Conservation (phyloP, 2,888 invertebrate species). For the Heliconius erato region DNA sequence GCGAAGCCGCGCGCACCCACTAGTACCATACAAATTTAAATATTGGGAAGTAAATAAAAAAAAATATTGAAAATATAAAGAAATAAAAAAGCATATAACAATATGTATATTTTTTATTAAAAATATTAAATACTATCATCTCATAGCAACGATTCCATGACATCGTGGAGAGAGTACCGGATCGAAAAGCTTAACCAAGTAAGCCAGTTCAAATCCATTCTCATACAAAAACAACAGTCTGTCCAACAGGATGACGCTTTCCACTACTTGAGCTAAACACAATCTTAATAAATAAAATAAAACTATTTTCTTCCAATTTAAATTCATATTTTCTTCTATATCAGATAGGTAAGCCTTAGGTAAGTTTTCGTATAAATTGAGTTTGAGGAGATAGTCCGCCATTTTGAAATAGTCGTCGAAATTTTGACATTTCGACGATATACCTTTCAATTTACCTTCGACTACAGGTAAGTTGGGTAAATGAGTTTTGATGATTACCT, state of each 20-base stretch:
- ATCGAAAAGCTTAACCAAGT: slow-evolving; percentile 92
- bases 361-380: slow-evolving; percentile 79
- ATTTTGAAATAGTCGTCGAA: slow-evolving; percentile 90
- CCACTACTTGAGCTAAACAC: slow-evolving; percentile 92
- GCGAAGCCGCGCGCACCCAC: no score
- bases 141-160: slow-evolving; percentile 89
- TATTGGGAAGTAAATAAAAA: no score
- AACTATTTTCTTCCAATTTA: slow-evolving; percentile 86
- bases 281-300: slow-evolving; percentile 92
- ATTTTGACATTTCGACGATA: slow-evolving; percentile 86
- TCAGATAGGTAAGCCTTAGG: slow-evolving; percentile 61
- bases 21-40: no score
- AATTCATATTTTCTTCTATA: slow-evolving; percentile 59
- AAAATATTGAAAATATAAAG: not conserved
- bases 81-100: not conserved
- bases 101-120: not conserved
- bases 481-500: slow-evolving; percentile 74
- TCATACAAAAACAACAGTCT: slow-evolving; percentile 91
- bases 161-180: slow-evolving; percentile 93
- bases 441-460: slow-evolving; percentile 86
- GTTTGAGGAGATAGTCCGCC: slow-evolving; percentile 87
- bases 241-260: slow-evolving; percentile 93
- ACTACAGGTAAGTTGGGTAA: slow-evolving; percentile 62
- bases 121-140: slow-evolving; percentile 54
- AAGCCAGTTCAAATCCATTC: slow-evolving; percentile 81